Conservation (phyloP, 1,140 invertebrate genomes). For the Sarcophaga bullata region DNA sequence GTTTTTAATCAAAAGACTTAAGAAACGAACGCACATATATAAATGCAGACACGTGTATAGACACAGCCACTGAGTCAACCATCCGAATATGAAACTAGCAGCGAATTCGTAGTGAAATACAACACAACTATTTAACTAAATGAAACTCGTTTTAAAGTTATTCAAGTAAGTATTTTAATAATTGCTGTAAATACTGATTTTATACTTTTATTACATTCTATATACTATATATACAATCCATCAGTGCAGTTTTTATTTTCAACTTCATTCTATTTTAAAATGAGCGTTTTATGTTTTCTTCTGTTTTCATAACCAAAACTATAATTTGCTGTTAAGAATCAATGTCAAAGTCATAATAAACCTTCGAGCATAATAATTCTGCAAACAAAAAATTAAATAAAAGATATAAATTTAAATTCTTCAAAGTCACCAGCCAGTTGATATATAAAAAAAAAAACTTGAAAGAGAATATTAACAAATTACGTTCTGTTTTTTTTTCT, state of each 20-base stretch:
- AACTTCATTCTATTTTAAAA: neutral
- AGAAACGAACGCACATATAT: neutral
- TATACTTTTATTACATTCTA: too few species aligned
- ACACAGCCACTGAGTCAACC: too few species aligned
- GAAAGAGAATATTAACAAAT: constrained; percentile 36
- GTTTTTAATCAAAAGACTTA: constrained; percentile 30
- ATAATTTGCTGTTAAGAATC: constrained; percentile 28
- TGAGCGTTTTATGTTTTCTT: neutral
- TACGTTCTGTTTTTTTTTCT: neutral
- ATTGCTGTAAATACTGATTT: too few species aligned
- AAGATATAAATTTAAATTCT: constrained; percentile 11
- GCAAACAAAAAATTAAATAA: neutral
- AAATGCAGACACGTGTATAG: neutral
- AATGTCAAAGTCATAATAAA: constrained; percentile 33
- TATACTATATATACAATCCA: neutral
- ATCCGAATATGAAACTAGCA: too few species aligned
- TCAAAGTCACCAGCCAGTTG: constrained; percentile 15
- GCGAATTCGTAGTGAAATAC: too few species aligned
- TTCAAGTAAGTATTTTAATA: too few species aligned
- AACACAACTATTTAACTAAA: neutral
- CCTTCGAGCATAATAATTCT: constrained; percentile 28
- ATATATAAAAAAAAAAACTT: neutral
- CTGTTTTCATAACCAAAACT: neutral
- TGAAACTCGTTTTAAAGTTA: constrained; percentile 15
- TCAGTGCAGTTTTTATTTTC: neutral